These are phyloP conservation scores for Balaenoptera acutorostrata DNA, from an alignment of 2,113 vertebrate genomes.

Conservation along the genomic window DNA sequence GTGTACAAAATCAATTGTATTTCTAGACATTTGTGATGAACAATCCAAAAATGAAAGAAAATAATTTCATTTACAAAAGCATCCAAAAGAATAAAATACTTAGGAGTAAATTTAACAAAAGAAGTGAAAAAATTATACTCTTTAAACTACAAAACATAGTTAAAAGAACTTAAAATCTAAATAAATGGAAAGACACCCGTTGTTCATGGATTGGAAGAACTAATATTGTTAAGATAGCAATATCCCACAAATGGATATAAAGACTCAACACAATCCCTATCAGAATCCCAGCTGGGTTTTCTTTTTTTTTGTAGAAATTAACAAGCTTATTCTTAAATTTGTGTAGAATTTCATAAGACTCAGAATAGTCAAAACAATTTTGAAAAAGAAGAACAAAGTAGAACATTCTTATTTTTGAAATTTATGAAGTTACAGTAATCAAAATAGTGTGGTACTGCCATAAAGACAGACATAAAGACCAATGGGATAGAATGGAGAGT, in stretches of 20 bases:
- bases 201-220: neutral
- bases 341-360: neutral
- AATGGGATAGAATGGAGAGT: neutral
- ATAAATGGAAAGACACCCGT: neutral
- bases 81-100: neutral
- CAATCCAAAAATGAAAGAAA: neutral
- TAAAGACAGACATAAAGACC: neutral
- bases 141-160: neutral
- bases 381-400: neutral
- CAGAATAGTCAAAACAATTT: neutral
- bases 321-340: neutral
- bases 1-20: neutral
- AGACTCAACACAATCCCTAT: neutral
- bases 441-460: neutral
- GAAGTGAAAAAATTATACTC: neutral
- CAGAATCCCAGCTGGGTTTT: neutral
- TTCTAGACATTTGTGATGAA: neutral
- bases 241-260: neutral
- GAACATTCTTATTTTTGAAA: neutral
- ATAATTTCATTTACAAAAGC: neutral
- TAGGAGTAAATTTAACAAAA: neutral
- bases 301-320: neutral
- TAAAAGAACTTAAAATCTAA: neutral
- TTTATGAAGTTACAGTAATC: neutral
- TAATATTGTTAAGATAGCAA: neutral